Base-by-base conservation (phyloP, 2,888 invertebrate species). In the Cheilosia vulpina region DNA sequence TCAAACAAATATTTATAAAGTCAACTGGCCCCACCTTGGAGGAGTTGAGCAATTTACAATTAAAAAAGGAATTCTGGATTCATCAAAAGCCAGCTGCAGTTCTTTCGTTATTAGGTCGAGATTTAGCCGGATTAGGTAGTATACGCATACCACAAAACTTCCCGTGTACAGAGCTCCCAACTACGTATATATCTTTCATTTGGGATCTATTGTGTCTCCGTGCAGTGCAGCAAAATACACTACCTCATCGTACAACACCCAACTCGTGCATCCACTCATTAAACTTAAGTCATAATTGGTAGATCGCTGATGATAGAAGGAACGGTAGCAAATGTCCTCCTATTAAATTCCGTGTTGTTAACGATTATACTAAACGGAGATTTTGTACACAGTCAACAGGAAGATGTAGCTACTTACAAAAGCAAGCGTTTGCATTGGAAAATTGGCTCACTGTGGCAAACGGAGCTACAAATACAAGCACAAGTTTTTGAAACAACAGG, bases 211-310 rank as follows among this genome's bases (percentile, higher is more conserved):
- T 83, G 78, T 78, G 77, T 82, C 77, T 76, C 76, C 65, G 53
- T n/a, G 65, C 24, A 47, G 21, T 63, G 58, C 41, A 69, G 50
- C 34, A 31, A 58, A 57, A 17, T 55, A 34, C 62, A 11, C 27
- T 62, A 72, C 57, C 52, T 58, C 3, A 13, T 45, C 76, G 63
- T 55, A 68, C 55, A 72, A 77, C 77, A 82, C 77, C 82, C 82
- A 66, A 82, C 82, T 82, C 77, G 77, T 82, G 77, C 77, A 82
- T 71, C 71, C 55, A 72, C 66, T 82, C 82, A 82, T 82, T 82
- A 77, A 82, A 82, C 71, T 62, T 82, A 82, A 82, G 66, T 82
- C 82, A 82, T 82, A 77, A 82, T 77, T 77, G 77, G 77, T 53
- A 66, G 62, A 77, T 82, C 45, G 71, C 17, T 47, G 66, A 66